phyloP scores from a whole-genome alignment of 2,797 vertebrate species.

The Syngnathus rostellatus region DNA sequence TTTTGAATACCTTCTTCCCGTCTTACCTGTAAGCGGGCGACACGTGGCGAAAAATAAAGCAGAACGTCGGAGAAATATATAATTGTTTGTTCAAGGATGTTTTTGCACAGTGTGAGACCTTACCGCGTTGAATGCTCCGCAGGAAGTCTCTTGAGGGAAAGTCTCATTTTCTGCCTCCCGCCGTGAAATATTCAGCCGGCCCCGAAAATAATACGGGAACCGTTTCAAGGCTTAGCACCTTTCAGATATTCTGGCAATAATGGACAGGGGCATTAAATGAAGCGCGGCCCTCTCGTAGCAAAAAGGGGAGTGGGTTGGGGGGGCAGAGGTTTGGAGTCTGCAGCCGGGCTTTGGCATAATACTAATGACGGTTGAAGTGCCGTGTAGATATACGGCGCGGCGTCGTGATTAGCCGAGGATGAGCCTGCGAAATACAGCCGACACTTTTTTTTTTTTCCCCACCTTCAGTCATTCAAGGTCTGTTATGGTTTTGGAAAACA shows the following conservation, averaged over 20 bases:
- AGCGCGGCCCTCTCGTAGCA: slow-evolving; percentile 70
- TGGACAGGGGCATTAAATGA: slow-evolving; percentile 72
- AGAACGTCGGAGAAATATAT: slow-evolving; percentile 73
- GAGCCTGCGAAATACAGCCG: slow-evolving; percentile 32
- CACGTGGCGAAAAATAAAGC: slow-evolving; percentile 37
- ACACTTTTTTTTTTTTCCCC: slow-evolving; percentile 9
- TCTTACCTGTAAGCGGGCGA: slow-evolving; percentile 31
- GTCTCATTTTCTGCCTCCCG: slow-evolving; percentile 77
- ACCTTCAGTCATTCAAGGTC: slow-evolving; percentile 18
- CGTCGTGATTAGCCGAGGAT: slow-evolving; percentile 35
- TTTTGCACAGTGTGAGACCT: slow-evolving; percentile 74
- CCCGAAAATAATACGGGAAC: slow-evolving; percentile 78
- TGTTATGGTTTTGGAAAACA: slow-evolving; percentile 23
- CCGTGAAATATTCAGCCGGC: slow-evolving; percentile 73
- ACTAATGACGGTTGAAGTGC: slow-evolving; percentile 54
- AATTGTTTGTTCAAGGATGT: slow-evolving; percentile 76
- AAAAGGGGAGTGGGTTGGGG: slow-evolving; percentile 21
- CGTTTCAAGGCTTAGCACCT: slow-evolving; percentile 76
- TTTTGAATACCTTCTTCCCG: slow-evolving; percentile 42
- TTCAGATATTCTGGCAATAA: slow-evolving; percentile 77
- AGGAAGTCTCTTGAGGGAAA: slow-evolving; percentile 78
- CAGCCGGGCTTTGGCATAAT: slow-evolving; percentile 62
- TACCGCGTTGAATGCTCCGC: slow-evolving; percentile 72
- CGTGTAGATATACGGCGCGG: slow-evolving; percentile 40
- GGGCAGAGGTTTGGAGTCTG: slow-evolving; percentile 67